Evolutionary conservation across 2,888 invertebrate genomes (phyloP).

Genomic region (Zhuqinia jingwanae): DNA sequence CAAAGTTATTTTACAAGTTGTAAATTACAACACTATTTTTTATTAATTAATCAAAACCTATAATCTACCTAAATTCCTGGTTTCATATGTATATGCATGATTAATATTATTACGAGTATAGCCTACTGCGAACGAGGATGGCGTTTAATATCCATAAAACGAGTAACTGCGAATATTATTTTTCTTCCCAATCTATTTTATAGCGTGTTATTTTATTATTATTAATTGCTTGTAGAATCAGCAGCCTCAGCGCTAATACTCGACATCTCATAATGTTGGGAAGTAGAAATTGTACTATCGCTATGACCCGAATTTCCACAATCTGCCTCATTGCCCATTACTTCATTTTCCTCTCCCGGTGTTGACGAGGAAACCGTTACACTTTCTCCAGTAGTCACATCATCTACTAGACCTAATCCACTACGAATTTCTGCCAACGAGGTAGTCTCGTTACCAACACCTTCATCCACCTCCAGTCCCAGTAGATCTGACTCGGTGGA

Average conservation of each 20-base stretch:
- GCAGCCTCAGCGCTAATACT: constrained; percentile 57
- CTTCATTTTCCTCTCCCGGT: constrained; percentile 12
- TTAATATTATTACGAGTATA: not conserved
- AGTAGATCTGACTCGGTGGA: constrained; percentile 44
- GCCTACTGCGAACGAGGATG: constrained; percentile 49
- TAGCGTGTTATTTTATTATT: not conserved
- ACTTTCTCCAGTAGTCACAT: constrained; percentile 11
- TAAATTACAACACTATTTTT: too few species aligned
- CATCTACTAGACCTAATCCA: constrained; percentile 47
- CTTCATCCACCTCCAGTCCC: constrained; percentile 62
- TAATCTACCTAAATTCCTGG: too few species aligned
- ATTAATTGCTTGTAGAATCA: constrained; percentile 62
- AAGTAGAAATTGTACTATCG: constrained; percentile 4
- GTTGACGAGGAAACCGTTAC: constrained; percentile 58
- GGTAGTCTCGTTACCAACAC: constrained; percentile 44
- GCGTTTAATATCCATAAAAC: not conserved
- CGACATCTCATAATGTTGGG: constrained; percentile 33
- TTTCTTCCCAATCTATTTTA: too few species aligned
- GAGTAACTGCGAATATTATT: not conserved
- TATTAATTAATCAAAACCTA: too few species aligned
- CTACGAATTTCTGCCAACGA: constrained; percentile 46
- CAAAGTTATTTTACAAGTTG: too few species aligned
- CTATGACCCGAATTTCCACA: not conserved
- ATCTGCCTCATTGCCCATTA: not conserved
- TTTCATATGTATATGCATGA: too few species aligned